These are phyloP conservation scores for Hippocampus comes DNA, from an alignment of 2,113 vertebrate species.

Conservation along the genomic window DNA sequence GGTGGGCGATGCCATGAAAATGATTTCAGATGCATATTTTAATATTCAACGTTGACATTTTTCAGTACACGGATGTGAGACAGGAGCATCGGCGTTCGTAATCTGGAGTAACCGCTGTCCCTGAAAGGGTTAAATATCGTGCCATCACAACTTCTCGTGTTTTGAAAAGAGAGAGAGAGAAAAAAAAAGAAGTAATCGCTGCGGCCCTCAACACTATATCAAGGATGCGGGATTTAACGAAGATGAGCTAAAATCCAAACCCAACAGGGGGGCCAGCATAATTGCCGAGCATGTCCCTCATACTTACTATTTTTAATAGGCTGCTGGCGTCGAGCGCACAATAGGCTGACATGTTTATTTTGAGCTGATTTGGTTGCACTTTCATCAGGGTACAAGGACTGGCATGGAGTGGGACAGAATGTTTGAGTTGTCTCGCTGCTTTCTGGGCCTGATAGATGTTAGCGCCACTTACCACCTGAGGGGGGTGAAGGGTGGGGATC, in stretches of 20 bases:
- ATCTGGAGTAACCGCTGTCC: too few species aligned
- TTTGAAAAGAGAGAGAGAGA: neutral
- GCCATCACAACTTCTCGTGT: too few species aligned
- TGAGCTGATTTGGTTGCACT: constrained; percentile 51
- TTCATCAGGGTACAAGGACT: constrained; percentile 59
- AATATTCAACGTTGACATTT: neutral
- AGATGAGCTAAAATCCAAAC: constrained; percentile 55
- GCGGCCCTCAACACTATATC: constrained; percentile 30
- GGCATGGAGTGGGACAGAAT: constrained; percentile 67
- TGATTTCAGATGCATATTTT: neutral
- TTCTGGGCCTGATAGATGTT: constrained; percentile 80
- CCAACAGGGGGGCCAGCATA: constrained; percentile 50
- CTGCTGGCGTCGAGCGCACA: constrained; percentile 71
- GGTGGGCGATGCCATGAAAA: neutral
- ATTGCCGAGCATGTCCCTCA: constrained; percentile 68
- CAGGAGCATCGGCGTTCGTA: too few species aligned
- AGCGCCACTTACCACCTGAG: constrained; percentile 55
- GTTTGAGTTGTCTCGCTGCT: constrained; percentile 74
- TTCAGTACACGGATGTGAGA: neutral
- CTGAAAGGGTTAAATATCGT: too few species aligned
- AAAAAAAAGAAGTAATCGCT: constrained; percentile 2
- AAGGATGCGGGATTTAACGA: constrained; percentile 52
- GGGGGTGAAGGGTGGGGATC: constrained; percentile 40
- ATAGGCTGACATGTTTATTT: constrained; percentile 68
- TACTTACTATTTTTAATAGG: constrained; percentile 79